Percentiles rank a stretch among this genome's conserved stretches.
These are phyloP conservation scores for Nylanderia fulva DNA, from an alignment of 1,140 invertebrate genomes.

Conservation along the genomic window DNA sequence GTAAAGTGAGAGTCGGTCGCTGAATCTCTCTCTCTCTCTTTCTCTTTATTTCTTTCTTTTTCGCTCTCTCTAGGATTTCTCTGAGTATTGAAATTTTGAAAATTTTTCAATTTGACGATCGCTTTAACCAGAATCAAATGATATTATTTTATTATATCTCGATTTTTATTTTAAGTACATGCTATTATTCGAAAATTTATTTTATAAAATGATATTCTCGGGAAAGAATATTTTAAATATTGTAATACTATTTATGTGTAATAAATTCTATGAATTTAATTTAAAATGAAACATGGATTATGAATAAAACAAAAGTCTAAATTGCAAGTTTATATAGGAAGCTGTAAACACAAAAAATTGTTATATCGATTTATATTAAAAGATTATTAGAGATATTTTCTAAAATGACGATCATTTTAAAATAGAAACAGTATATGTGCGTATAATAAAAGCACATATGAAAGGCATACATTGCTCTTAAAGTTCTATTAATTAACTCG, in stretches of 20 bases:
- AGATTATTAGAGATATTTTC: not conserved
- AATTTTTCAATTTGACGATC: constrained; percentile 9
- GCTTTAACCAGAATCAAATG: not conserved
- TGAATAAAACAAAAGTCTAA: not conserved
- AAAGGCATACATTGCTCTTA: constrained; percentile 47
- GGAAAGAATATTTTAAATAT: no score
- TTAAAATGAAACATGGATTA: not conserved
- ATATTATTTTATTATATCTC: constrained; percentile 20
- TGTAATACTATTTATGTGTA: not conserved
- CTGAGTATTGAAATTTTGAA: not conserved
- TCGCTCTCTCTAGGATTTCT: not conserved
- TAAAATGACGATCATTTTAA: constrained; percentile 12
- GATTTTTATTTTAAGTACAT: not conserved
- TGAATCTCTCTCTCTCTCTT: not conserved
- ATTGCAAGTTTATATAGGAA: not conserved
- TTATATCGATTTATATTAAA: constrained; percentile 24
- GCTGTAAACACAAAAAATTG: not conserved
- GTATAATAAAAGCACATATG: not conserved
- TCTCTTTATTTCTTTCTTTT: not conserved
- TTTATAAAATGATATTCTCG: not conserved
- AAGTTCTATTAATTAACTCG: constrained; percentile 54
- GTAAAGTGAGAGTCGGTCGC: constrained; percentile 15
- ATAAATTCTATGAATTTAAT: not conserved
- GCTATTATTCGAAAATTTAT: not conserved
- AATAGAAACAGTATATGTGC: not conserved